A percentile compares a stretch with the other conserved stretches of the same genome.
phyloP scores from a whole-genome alignment of 2,888 invertebrate species.

The Mactromeris polynyma region DNA sequence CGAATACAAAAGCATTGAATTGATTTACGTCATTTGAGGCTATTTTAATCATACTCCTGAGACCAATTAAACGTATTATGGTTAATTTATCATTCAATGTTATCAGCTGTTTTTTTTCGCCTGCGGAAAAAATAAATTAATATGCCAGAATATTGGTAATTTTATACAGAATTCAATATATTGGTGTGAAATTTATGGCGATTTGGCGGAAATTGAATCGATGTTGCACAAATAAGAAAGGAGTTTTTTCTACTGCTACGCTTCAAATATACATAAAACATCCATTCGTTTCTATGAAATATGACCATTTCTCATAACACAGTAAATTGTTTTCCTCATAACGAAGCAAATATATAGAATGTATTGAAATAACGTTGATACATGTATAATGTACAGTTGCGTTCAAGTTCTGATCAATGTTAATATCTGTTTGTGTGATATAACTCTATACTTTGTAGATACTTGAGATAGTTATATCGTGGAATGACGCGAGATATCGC shows the following conservation, averaged over 20 bases:
- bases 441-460: too few species aligned
- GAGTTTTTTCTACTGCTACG: not conserved
- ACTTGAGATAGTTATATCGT: too few species aligned
- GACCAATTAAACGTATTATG: not conserved
- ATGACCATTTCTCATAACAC: not conserved
- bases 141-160: constrained; percentile 12
- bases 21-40: not conserved
- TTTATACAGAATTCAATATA: not conserved
- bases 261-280: not conserved
- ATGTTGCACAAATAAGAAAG: not conserved
- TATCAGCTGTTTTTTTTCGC: not conserved
- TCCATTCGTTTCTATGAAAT: not conserved
- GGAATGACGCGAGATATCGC: too few species aligned
- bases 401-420: too few species aligned
- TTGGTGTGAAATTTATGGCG: constrained; percentile 12
- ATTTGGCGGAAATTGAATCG: not conserved
- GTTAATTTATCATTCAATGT: not conserved
- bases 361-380: too few species aligned
- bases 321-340: too few species aligned
- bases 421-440: too few species aligned
- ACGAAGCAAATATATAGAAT: too few species aligned
- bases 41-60: not conserved
- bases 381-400: too few species aligned
- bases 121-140: constrained; percentile 1
- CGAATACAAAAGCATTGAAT: not conserved